Evolutionary conservation across 2,888 invertebrate genomes (phyloP).

Genomic region (Harpalus rubripes): DNA sequence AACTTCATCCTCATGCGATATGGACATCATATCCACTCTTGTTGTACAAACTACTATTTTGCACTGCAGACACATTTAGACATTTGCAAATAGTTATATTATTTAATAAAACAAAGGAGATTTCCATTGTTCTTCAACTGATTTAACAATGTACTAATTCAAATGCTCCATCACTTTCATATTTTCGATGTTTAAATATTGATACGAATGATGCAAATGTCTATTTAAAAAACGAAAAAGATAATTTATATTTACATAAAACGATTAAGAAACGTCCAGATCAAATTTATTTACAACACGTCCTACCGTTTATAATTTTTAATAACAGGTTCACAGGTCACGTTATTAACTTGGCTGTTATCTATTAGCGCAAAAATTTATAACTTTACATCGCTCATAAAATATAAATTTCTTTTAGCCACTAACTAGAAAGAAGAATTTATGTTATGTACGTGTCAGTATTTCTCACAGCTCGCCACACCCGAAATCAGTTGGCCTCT

Average conservation of each 20-base stretch:
- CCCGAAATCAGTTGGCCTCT: background rate
- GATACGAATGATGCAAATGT: no score
- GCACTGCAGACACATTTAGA: no score
- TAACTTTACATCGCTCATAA: no score
- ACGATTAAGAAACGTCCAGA: background rate
- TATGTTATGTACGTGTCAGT: background rate
- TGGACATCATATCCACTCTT: no score
- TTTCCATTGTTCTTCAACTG: no score
- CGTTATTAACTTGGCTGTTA: background rate
- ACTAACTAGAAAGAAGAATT: background rate
- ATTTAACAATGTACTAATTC: no score
- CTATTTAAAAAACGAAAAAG: background rate
- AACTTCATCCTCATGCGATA: no score
- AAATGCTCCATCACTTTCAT: no score
- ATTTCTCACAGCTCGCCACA: background rate
- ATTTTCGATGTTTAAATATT: no score
- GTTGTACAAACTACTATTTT: no score
- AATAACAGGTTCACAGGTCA: constrained; percentile 13
- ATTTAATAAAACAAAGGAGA: no score
- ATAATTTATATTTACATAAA: background rate
- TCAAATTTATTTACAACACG: constrained; percentile 10
- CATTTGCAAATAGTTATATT: no score
- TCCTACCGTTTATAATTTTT: constrained; percentile 15
- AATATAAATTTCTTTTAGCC: constrained; percentile 6
- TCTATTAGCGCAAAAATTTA: background rate